Evolutionary conservation across 2,797 vertebrate species (phyloP), one percentile per base, ranked within the genome.

Genomic region (Bradypus variegatus): DNA sequence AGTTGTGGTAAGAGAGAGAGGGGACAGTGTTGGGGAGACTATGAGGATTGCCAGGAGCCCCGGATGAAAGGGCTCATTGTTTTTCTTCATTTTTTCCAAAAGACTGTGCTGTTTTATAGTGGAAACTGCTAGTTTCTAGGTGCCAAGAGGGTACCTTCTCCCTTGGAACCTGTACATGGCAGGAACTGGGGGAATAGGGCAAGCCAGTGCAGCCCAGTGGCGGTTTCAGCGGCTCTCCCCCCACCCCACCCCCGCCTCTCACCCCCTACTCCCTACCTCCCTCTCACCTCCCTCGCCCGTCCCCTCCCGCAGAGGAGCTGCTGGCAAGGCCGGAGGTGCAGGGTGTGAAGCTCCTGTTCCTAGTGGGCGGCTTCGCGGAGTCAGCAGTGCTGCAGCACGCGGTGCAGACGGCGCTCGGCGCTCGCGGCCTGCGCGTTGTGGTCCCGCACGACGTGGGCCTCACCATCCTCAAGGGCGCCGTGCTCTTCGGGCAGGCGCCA

Each of bases 311-410:
- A 96, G 99, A 98, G 38, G 96, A 97, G 13, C 96, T 99, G 95
- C 98, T 99, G 97, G 95, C 95, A 15, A 98, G 98, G 90, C 98
- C 98, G 0, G 99, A 99, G 92, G 98, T 99, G 4, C 94, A 96
- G 2, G 98, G 98, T 3, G 97, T 99, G 92, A 98, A 98, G 31
- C 98, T 99, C 96, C 98, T 99, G 27, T 99, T 99, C 97, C 97
- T 99, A 93, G 99, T 99, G 65, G 99, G 99, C 0, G 99, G 99
- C 14, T 99, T 99, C 0, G 99, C 99, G 0, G 99, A 99, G 97
- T 99, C 99, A 0, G 97, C 99, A 0, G 98, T 99, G 98, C 97
- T 99, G 92, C 99, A 99, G 97, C 98, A 96, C 2, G 98, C 98
- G 0, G 97, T 98, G 87, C 98, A 99, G 96, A 97, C 96, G 0